Base-by-base conservation (phyloP, 2,888 invertebrate genomes). In the Eudasyphora cyanicolor region DNA sequence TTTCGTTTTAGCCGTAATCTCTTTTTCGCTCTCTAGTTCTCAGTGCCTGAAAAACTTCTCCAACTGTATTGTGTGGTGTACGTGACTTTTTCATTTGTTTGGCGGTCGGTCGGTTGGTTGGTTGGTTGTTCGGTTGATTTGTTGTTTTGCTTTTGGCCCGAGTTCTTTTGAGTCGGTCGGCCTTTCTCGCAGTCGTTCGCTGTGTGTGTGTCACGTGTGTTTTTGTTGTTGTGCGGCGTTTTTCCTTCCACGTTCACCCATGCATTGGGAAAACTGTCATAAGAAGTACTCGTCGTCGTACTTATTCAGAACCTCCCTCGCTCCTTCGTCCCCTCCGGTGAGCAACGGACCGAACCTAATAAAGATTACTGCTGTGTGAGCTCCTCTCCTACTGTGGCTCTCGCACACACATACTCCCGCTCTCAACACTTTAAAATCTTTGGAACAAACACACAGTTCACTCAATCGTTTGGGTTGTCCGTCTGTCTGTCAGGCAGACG, bases 211-310 rank as follows among this genome's bases (percentile, higher is more conserved):
- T 75, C n/a, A n/a, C n/a, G 64, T 64, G 70, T 60, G 35, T 19
- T 38, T 19, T 51, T 57, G 21, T 7, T 64, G 35, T 54, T 21
- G 64, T 29, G 29, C 70, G 49, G 57, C 57, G 57, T 81, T 81
- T 83, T 12, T 69, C 60, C 79, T 45, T 70, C 60, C 60, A 76
- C 75, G 71, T 78, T 81, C 84, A 78, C 70, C 80, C 78, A 81
- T 84, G 80, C 77, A 84, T 81, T 84, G 77, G 78, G 71, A 84
- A 84, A 78, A 84, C 75, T 84, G 84, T 81, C 84, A 81, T 81
- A 80, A 84, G 64, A 81, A 84, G 75, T 81, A 84, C 84, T 75
- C 83, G 79, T 74, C n/a, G n/a, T n/a, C n/a, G n/a, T 83, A 79
- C 49, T 71, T 10, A 49, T 64, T 49, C 77, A 60, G 21, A 57